Conservation (phyloP, 1,140 invertebrate species). For the Trachymyrmex cornetzi region DNA sequence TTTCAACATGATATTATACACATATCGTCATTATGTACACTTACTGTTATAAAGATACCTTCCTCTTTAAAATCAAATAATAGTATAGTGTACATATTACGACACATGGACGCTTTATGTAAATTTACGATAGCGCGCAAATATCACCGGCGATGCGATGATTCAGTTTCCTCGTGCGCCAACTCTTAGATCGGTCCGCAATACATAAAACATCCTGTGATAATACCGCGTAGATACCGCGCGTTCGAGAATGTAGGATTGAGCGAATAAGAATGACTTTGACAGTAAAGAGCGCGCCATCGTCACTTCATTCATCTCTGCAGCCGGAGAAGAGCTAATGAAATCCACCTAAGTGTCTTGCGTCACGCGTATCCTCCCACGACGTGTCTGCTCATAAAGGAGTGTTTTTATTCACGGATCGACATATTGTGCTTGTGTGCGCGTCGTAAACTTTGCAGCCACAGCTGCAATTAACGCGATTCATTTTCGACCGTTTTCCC, state of each 20-base stretch:
- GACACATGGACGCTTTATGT: constrained; percentile 9
- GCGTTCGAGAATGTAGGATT: neutral
- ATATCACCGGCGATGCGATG: constrained; percentile 2
- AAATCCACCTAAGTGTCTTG: constrained; percentile 13
- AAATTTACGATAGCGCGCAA: constrained; percentile 36
- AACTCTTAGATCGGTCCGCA: constrained; percentile 46
- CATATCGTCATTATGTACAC: neutral
- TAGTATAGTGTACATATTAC: neutral
- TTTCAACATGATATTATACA: neutral
- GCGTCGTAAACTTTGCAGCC: neutral
- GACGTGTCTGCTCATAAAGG: constrained; percentile 46
- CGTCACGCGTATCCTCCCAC: constrained; percentile 31
- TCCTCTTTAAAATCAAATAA: neutral
- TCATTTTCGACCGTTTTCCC: neutral
- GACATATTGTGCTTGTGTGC: neutral
- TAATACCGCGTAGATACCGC: constrained; percentile 56
- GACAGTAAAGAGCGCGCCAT: constrained; percentile 27
- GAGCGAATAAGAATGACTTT: constrained; percentile 61
- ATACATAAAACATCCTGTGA: constrained; percentile 60
- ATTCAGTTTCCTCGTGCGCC: constrained; percentile 50
- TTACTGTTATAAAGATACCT: neutral
- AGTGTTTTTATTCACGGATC: constrained; percentile 18
- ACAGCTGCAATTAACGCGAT: constrained; percentile 32
- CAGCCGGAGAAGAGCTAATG: constrained; percentile 28
- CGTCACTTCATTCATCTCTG: constrained; percentile 71